A percentile compares a stretch with the other conserved stretches of the same genome.
phyloP scores from a whole-genome alignment of 2,797 vertebrate genomes.

The Phalloptychus januarius region DNA sequence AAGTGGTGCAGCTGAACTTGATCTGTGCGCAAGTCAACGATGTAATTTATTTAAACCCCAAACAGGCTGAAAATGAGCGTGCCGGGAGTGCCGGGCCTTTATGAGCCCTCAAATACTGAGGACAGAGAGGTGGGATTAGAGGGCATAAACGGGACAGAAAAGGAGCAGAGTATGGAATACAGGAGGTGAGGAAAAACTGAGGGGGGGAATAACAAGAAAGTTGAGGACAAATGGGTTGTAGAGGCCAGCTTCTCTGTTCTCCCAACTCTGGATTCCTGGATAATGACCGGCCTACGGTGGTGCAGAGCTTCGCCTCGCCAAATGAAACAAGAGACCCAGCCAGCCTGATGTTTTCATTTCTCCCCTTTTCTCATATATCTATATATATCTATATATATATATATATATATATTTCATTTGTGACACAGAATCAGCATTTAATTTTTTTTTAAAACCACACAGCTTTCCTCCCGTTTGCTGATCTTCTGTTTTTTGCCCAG shows the following conservation, averaged over 20 bases:
- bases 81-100: slow-evolving; percentile 37
- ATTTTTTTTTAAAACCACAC: slow-evolving; percentile 63
- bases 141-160: slow-evolving; percentile 30
- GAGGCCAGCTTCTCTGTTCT: slow-evolving; percentile 64
- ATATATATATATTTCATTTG: slow-evolving; percentile 65
- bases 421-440: slow-evolving; percentile 77
- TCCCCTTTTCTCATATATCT: slow-evolving; percentile 76
- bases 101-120: background rate
- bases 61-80: slow-evolving; percentile 18
- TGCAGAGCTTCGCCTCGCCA: slow-evolving; percentile 72
- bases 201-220: slow-evolving; percentile 28
- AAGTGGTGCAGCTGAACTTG: slow-evolving; percentile 39
- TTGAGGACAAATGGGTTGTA: slow-evolving; percentile 54
- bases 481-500: slow-evolving; percentile 63
- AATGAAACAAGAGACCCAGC: slow-evolving; percentile 79
- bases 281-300: slow-evolving; percentile 81
- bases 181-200: slow-evolving; percentile 23
- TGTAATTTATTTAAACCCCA: slow-evolving; percentile 39
- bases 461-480: slow-evolving; percentile 53
- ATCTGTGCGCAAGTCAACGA: slow-evolving; percentile 34
- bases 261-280: slow-evolving; percentile 77
- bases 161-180: slow-evolving; percentile 1
- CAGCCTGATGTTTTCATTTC: slow-evolving; percentile 81
- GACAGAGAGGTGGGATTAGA: slow-evolving; percentile 11
- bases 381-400: slow-evolving; percentile 67